A percentile compares a stretch with the other conserved stretches of the same genome.
Evolutionary conservation across 2,113 vertebrate genomes (phyloP).

Genomic region (Platysteira castanea): DNA sequence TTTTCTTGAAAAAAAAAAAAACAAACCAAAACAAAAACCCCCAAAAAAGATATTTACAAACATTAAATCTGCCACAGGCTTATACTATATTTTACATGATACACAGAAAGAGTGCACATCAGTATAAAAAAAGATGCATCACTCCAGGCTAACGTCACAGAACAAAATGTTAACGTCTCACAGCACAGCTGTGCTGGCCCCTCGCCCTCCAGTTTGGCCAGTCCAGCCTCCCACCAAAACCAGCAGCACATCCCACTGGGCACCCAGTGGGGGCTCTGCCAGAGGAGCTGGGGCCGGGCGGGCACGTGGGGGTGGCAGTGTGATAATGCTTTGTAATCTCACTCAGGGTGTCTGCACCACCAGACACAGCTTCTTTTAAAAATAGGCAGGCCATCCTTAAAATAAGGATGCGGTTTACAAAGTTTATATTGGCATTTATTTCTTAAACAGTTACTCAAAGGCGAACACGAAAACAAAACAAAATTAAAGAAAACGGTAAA

Average conservation of each 20-base stretch:
- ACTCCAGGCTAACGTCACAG: constrained; percentile 9
- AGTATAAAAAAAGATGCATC: background rate
- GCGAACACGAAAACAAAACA: background rate
- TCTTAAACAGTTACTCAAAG: background rate
- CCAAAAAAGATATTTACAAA: constrained; percentile 81
- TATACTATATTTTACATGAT: constrained; percentile 72
- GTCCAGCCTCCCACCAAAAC: background rate
- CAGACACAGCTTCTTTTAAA: background rate
- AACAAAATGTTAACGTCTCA: background rate
- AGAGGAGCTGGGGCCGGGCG: background rate
- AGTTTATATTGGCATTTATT: background rate
- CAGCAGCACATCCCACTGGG: background rate
- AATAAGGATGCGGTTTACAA: background rate
- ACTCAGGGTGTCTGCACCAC: background rate
- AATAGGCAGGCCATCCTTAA: constrained; percentile 40
- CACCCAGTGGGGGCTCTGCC: background rate
- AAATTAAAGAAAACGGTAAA: background rate
- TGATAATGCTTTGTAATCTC: background rate
- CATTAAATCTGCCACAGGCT: constrained; percentile 76
- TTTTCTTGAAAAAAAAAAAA: constrained; percentile 36
- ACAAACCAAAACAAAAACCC: background rate
- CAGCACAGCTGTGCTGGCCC: background rate
- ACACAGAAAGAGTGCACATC: constrained; percentile 52
- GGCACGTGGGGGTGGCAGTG: background rate
- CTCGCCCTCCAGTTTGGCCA: background rate